Percentiles rank a stretch among this genome's conserved stretches.
These are phyloP conservation scores for Parambassis ranga DNA, from an alignment of 2,797 vertebrate species.

Conservation along the genomic window DNA sequence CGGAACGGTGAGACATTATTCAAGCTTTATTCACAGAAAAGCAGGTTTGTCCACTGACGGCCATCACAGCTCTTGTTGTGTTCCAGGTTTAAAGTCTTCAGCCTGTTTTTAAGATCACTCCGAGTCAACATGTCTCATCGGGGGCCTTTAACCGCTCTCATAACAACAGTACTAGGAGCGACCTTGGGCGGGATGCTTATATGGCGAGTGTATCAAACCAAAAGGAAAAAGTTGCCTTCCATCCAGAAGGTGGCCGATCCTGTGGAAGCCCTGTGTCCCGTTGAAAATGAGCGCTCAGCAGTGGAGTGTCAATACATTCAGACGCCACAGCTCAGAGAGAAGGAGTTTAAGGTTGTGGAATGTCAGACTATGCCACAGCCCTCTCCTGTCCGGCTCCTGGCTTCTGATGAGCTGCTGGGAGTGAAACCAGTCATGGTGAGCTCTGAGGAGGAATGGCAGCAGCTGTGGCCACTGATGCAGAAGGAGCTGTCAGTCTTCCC, in stretches of 20 bases:
- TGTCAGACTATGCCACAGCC: conserved; percentile 14
- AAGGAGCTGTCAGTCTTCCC: conserved; percentile 84
- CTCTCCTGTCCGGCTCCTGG: conserved; percentile 50
- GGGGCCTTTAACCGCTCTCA: conserved; percentile 78
- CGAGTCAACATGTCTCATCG: conserved; percentile 83
- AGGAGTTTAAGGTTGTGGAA: conserved; percentile 26
- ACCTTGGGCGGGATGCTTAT: conserved; percentile 87
- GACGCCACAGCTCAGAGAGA: not conserved
- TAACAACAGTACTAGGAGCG: conserved; percentile 85
- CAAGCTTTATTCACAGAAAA: fast-evolving
- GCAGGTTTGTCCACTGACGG: not conserved
- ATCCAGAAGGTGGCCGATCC: conserved; percentile 47
- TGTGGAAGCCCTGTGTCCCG: conserved; percentile 6
- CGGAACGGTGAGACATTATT: conserved; percentile 23
- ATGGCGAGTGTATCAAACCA: conserved; percentile 83
- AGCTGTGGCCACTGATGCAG: conserved; percentile 83
- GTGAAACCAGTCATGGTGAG: conserved; percentile 84
- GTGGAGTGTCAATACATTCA: not conserved
- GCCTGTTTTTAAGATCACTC: not conserved
- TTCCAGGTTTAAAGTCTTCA: conserved; percentile 34
- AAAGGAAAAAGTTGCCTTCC: conserved; percentile 74
- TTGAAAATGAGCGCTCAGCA: not conserved
- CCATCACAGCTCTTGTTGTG: not conserved
- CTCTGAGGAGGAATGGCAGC: conserved; percentile 85
- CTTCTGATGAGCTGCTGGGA: conserved; percentile 77